Conservation (phyloP, 2,797 vertebrate genomes). For the Psittacula echo region DNA sequence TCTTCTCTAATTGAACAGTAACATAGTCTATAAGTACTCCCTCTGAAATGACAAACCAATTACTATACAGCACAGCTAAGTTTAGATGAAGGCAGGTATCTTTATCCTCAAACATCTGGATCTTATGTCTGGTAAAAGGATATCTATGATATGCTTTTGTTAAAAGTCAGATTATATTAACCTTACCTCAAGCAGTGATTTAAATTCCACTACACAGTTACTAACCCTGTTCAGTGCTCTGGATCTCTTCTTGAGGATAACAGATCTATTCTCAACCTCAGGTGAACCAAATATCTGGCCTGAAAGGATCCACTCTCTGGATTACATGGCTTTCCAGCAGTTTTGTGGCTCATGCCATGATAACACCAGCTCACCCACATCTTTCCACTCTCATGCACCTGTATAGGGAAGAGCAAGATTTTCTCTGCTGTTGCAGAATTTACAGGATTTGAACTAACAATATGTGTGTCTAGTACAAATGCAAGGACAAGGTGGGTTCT, state of each 20-base stretch:
- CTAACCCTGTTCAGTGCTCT: background rate
- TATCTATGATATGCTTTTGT: background rate
- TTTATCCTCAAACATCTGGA: background rate
- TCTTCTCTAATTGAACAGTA: conserved; percentile 28
- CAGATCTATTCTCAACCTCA: background rate
- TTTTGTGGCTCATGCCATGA: background rate
- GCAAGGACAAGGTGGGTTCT: background rate
- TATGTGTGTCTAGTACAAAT: background rate
- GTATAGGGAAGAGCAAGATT: background rate
- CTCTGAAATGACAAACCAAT: background rate
- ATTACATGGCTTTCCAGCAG: background rate
- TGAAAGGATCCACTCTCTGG: background rate
- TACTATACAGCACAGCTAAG: background rate
- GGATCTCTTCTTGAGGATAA: background rate
- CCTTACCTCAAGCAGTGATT: background rate
- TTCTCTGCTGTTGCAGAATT: background rate
- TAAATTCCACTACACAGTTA: background rate
- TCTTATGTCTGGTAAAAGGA: background rate
- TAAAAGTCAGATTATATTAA: background rate
- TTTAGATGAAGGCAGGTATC: background rate
- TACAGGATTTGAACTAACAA: background rate
- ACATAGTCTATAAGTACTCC: background rate
- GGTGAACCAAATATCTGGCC: background rate
- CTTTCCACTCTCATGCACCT: background rate
- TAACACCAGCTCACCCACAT: background rate